Evolutionary conservation across 1,140 invertebrate genomes (phyloP).

Genomic region (Aphelenchoides avenae): DNA sequence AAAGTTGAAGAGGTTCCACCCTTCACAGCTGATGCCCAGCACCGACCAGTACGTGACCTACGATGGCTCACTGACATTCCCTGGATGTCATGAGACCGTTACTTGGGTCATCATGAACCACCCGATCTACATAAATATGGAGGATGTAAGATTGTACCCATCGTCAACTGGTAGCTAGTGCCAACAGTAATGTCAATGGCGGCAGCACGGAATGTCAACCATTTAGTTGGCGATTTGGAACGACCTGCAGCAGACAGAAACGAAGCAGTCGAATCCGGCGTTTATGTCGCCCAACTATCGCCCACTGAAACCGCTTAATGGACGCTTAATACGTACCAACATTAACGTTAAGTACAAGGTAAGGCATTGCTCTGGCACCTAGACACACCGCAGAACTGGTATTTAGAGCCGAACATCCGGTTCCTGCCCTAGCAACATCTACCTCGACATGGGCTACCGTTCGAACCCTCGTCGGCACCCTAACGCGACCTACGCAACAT

Average conservation of each 20-base stretch:
- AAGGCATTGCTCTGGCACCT: too few relatives aligned
- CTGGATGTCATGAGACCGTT: conserved; percentile 65
- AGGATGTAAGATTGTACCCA: conserved; percentile 48
- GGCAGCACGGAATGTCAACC: neutral
- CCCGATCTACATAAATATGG: conserved; percentile 72
- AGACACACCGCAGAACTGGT: too few relatives aligned
- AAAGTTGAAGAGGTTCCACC: conserved; percentile 38
- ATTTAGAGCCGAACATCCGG: conserved; percentile 20
- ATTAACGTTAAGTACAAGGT: conserved; percentile 78
- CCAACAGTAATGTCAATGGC: neutral
- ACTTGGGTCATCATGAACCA: conserved; percentile 94
- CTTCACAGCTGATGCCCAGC: conserved; percentile 73
- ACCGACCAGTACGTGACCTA: conserved; percentile 92
- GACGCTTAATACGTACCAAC: conserved; percentile 87
- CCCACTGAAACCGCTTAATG: conserved; percentile 79
- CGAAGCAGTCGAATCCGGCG: conserved; percentile 73
- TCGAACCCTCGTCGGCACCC: conserved; percentile 42
- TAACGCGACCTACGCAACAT: too few relatives aligned
- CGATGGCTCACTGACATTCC: conserved; percentile 88
- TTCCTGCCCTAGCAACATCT: conserved; percentile 49
- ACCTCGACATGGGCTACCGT: conserved; percentile 53
- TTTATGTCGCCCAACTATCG: conserved; percentile 88
- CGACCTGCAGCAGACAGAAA: conserved; percentile 78
- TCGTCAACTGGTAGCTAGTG: neutral
- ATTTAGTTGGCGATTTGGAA: conserved; percentile 76